Evolutionary conservation across 2,888 invertebrate species (phyloP).

Genomic region (Eurois occulta): DNA sequence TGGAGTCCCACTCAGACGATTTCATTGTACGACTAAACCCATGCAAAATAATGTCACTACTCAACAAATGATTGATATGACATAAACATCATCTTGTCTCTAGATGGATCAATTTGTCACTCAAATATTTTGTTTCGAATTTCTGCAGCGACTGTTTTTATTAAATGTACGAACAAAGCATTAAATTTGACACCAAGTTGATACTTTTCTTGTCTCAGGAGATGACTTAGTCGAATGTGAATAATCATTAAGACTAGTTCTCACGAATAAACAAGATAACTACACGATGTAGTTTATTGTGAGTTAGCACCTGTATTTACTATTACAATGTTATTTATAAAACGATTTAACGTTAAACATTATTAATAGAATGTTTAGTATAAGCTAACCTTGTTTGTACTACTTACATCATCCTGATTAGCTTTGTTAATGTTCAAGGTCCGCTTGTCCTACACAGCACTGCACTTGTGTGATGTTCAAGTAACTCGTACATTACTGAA

Average conservation of each 20-base stretch:
- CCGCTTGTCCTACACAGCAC: too few relatives aligned
- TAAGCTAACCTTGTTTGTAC: background rate
- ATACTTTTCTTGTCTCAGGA: background rate
- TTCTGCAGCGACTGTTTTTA: background rate
- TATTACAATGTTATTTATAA: constrained; percentile 36
- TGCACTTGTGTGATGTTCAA: too few relatives aligned
- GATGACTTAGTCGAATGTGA: constrained; percentile 6
- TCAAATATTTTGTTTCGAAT: background rate
- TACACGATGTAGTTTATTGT: constrained; percentile 13
- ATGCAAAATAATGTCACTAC: background rate
- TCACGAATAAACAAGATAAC: background rate
- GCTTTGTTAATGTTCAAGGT: background rate
- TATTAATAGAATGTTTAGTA: constrained; percentile 5
- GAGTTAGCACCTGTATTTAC: background rate
- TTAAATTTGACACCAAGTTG: background rate
- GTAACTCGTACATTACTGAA: too few relatives aligned
- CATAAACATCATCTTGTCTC: background rate
- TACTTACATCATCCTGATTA: background rate
- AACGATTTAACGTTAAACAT: background rate
- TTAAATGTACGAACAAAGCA: background rate
- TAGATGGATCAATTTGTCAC: background rate
- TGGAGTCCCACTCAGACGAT: too few relatives aligned
- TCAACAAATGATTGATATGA: background rate
- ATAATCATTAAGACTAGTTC: constrained; percentile 11
- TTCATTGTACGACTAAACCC: too few relatives aligned